These are phyloP conservation scores for Falco concolor DNA, from an alignment of 2,797 vertebrate genomes.

Conservation along the genomic window DNA sequence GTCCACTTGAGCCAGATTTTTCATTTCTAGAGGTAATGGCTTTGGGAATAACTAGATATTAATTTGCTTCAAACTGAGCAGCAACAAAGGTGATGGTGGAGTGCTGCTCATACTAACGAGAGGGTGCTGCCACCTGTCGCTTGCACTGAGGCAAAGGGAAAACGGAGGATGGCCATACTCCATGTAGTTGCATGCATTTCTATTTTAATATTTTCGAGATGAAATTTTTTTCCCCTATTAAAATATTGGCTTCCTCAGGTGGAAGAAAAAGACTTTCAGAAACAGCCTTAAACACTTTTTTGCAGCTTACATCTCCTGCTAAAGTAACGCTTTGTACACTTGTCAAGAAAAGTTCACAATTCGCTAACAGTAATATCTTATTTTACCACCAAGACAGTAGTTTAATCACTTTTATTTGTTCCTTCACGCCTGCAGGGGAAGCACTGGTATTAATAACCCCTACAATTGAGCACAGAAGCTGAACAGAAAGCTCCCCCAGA, in stretches of 20 bases:
- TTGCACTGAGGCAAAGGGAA: not conserved
- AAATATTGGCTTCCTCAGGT: not conserved
- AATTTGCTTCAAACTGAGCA: slow-evolving; percentile 48
- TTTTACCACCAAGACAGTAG: not conserved
- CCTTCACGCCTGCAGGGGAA: not conserved
- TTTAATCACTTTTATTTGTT: not conserved
- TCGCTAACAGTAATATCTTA: not conserved
- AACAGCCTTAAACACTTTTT: not conserved
- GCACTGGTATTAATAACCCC: not conserved
- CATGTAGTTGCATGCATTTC: not conserved
- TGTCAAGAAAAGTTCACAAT: not conserved
- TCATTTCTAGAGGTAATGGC: slow-evolving; percentile 21
- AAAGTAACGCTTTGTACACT: not conserved
- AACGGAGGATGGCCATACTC: not conserved
- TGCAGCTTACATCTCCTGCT: not conserved
- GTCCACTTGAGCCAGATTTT: slow-evolving; percentile 8
- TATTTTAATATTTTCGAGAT: not conserved
- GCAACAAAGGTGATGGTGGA: not conserved
- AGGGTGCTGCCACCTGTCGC: slow-evolving; percentile 55
- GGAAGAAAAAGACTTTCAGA: not conserved
- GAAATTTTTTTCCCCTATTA: not conserved
- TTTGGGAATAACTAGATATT: slow-evolving; percentile 15
- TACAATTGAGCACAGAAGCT: not conserved
- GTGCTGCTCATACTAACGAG: not conserved
- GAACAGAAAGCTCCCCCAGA: not conserved